Base-by-base conservation (phyloP, 2,113 vertebrate genomes). In the Indicator indicator region DNA sequence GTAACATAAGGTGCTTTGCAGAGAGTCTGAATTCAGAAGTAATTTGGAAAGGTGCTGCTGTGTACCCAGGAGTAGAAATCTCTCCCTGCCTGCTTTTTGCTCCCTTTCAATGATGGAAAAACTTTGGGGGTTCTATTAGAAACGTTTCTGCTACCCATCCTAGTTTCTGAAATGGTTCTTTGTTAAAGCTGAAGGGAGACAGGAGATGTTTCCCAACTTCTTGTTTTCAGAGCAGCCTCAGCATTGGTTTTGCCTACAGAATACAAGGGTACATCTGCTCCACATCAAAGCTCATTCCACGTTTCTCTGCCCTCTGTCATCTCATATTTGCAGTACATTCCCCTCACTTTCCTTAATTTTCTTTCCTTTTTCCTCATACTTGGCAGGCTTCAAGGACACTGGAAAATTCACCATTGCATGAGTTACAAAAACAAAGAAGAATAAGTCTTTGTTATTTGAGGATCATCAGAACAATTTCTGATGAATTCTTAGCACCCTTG, bases 241-340 rank as follows among this genome's bases (percentile, higher is more conserved):
- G 58, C 42, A 50, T 55, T 4, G 23, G 59, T 86, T 95, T 83
- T 86, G 72, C 75, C 88, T 73, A 20, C 76, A 92, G 94, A 96
- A 96, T 96, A 92, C 75, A 62, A 33, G 59, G 88, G 81, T 95
- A 92, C 93, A 96, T 97, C 95, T 96, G 95, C 83, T 96, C 89
- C 88, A 81, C 92, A 96, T 97, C 96, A 97, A 95, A 97, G 92
- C 52, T 91, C 76, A 48, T 90, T 94, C 83, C 91, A 82, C 70
- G 56, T 86, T 95, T 89, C 92, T 87, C 78, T 93, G 52, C 85
- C 94, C 87, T 91, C 83, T 96, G 88, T 88, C 83, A 93, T 94
- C 54, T 54, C 9, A 3, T 90, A 92, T 94, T 95, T 94, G 63
- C 55, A 88, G 20, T 83, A 72, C 86, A 55, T 96, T 92, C 67